A percentile compares a stretch with the other conserved stretches of the same genome.
These are phyloP conservation scores for Sminthurides aquaticus DNA, from an alignment of 2,888 invertebrate genomes.

Conservation along the genomic window DNA sequence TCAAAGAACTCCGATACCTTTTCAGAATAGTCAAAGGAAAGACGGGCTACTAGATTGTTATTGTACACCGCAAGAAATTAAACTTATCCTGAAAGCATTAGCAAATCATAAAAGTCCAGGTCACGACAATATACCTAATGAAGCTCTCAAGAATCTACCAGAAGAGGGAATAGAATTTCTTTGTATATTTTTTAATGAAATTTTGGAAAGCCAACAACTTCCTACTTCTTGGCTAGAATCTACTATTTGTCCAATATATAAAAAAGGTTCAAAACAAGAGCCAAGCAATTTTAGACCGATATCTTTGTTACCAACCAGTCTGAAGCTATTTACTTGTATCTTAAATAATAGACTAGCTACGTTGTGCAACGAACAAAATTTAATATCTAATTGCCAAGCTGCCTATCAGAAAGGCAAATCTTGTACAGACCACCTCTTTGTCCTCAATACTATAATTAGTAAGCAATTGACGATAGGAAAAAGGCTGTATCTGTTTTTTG, in stretches of 20 bases:
- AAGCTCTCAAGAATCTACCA: not conserved
- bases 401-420: not conserved
- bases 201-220: not conserved
- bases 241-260: not conserved
- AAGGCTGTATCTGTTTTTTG: slow-evolving; percentile 9
- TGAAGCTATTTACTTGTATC: not conserved
- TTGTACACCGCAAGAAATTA: not conserved
- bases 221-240: not conserved
- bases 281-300: slow-evolving; percentile 2
- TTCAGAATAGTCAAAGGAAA: not conserved
- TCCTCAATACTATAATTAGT: not conserved
- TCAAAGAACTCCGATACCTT: not conserved
- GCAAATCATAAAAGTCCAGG: not conserved
- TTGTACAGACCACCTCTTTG: slow-evolving; percentile 1
- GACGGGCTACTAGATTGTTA: not conserved
- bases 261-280: not conserved
- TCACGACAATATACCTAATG: not conserved
- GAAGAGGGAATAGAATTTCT: not conserved
- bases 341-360: not conserved
- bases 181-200: not conserved
- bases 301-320: not conserved
- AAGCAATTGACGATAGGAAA: not conserved
- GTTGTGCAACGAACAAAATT: not conserved
- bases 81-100: not conserved
- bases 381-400: slow-evolving; percentile 11